Percentiles rank a stretch among this genome's conserved stretches.
These are phyloP conservation scores for Hippasteria phrygiana DNA, from an alignment of 53 echinoderm and acorn worm species.

Conservation along the genomic window DNA sequence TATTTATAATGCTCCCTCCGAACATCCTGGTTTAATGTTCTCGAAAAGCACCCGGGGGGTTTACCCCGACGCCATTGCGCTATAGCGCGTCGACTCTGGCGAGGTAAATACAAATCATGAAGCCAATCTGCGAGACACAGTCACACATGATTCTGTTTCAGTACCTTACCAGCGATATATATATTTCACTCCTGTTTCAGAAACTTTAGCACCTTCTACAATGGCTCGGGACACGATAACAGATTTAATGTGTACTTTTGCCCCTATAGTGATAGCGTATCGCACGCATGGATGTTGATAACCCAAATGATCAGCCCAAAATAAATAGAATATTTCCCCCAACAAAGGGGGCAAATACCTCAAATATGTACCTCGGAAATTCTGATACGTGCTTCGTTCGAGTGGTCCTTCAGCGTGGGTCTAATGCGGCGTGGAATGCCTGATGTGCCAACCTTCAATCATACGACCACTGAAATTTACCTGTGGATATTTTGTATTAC, in stretches of 20 bases:
- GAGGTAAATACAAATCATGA: too few species aligned
- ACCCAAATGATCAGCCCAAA: slow-evolving; percentile 12
- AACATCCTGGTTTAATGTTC: not conserved
- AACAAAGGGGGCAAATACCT: not conserved
- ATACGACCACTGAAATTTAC: too few species aligned
- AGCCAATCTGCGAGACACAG: not conserved
- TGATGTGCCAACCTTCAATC: too few species aligned
- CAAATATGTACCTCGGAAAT: not conserved
- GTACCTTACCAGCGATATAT: not conserved
- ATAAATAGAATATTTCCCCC: slow-evolving; percentile 16
- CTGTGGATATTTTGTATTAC: too few species aligned
- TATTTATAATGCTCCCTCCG: not conserved
- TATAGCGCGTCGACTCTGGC: too few species aligned
- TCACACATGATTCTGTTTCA: slow-evolving; percentile 33
- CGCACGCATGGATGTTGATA: slow-evolving; percentile 13
- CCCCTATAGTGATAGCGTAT: slow-evolving; percentile 38
- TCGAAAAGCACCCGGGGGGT: not conserved
- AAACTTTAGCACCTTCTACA: slow-evolving; percentile 50
- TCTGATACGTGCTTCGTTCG: not conserved
- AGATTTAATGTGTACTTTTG: slow-evolving; percentile 37
- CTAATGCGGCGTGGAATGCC: not conserved
- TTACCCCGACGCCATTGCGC: not conserved
- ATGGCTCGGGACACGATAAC: slow-evolving; percentile 23
- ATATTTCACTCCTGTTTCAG: slow-evolving; percentile 27
- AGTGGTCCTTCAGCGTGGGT: not conserved